phyloP scores from a whole-genome alignment of 2,797 vertebrate species.

The Anisognathus igniventris region DNA sequence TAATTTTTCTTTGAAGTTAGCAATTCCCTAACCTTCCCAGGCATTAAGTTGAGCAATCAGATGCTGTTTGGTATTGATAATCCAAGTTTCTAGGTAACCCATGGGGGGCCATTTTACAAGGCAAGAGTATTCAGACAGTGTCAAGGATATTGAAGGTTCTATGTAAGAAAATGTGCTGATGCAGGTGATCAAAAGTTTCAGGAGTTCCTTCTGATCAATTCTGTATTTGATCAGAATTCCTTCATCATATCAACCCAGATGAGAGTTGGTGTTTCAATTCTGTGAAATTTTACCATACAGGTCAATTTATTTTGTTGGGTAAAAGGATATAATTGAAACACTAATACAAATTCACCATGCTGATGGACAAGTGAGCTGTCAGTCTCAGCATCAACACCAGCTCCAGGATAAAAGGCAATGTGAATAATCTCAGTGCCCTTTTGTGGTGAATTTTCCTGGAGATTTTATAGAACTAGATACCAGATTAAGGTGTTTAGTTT shows the following conservation, averaged over 20 bases:
- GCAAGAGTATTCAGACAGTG: not conserved
- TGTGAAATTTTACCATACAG: not conserved
- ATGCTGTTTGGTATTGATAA: not conserved
- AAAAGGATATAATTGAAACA: not conserved
- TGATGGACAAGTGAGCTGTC: not conserved
- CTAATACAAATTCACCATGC: not conserved
- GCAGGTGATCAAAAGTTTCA: not conserved
- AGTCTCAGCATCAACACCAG: not conserved
- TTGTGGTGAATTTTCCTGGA: not conserved
- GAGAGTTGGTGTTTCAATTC: not conserved
- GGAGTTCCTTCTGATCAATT: not conserved
- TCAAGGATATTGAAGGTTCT: not conserved
- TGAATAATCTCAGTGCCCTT: not conserved
- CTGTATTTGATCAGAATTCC: not conserved
- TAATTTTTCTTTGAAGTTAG: not conserved
- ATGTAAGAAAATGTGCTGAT: not conserved
- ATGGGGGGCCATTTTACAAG: not conserved
- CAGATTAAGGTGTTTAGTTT: accelerated
- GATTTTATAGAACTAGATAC: not conserved
- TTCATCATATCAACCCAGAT: not conserved
- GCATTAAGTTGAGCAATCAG: not conserved
- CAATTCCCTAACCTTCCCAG: not conserved
- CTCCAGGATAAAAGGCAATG: not conserved
- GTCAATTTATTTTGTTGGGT: not conserved
- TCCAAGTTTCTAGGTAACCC: not conserved